phyloP scores from a whole-genome alignment of 35 echinoderm and acorn worm genomes.

The Amphiura filiformis region DNA sequence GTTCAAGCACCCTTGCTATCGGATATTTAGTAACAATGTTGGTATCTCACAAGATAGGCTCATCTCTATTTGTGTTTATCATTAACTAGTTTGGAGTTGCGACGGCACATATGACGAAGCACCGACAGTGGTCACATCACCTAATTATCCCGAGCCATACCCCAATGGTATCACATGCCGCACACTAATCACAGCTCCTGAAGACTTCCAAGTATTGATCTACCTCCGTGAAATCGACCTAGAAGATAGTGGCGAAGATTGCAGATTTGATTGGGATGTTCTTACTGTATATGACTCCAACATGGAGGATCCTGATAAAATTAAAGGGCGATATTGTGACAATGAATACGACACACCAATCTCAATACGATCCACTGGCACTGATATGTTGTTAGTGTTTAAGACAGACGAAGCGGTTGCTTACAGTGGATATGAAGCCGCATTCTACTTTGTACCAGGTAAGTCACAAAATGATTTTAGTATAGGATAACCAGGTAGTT shows the following conservation, averaged over 20 bases:
- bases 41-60: too few species aligned
- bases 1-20: too few species aligned
- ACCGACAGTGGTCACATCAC: conserved; percentile 7
- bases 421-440: not conserved
- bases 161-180: conserved; percentile 13
- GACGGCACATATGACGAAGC: not conserved
- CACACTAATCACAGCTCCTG: not conserved
- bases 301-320: not conserved
- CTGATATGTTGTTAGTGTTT: not conserved
- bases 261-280: not conserved
- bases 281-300: not conserved
- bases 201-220: not conserved
- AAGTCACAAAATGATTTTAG: too few species aligned
- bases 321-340: not conserved
- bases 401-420: not conserved
- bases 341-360: not conserved
- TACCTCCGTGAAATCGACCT: not conserved
- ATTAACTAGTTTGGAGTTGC: not conserved
- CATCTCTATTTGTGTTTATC: too few species aligned
- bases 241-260: not conserved
- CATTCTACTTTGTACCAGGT: not conserved
- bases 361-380: not conserved
- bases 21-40: too few species aligned
- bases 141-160: conserved; percentile 18
- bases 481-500: too few species aligned